Conservation (phyloP, 2,888 invertebrate species). For the Brachyptera putata region DNA sequence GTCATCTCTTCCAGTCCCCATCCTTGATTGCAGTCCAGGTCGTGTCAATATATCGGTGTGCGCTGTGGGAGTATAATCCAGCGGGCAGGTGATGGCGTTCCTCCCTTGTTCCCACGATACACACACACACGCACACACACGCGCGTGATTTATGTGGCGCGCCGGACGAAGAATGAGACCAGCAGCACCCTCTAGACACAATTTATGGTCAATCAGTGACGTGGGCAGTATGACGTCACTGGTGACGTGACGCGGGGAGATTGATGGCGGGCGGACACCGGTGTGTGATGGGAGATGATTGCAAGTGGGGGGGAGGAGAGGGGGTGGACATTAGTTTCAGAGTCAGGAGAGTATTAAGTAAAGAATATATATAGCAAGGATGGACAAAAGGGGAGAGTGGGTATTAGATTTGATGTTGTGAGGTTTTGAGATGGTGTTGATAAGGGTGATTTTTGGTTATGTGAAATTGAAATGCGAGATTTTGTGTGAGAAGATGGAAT, state of each 20-base stretch:
- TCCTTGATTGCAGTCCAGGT: no score
- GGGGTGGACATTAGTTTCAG: conserved; percentile 15
- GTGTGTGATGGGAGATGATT: conserved; percentile 11
- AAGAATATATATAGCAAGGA: conserved; percentile 16
- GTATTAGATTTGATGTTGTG: no score
- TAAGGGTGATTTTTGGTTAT: no score
- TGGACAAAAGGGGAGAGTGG: no score
- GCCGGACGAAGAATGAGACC: conserved; percentile 23
- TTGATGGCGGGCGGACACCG: conserved; percentile 23
- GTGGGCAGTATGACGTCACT: conserved; percentile 31
- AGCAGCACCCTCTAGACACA: conserved; percentile 46
- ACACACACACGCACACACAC: no score
- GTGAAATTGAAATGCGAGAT: no score
- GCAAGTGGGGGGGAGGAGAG: background rate
- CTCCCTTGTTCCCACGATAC: background rate
- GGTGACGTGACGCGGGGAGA: conserved; percentile 24
- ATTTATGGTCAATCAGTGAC: conserved; percentile 49
- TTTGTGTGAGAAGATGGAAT: no score
- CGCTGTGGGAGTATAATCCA: no score
- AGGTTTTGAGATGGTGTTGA: no score
- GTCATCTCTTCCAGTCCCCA: no score
- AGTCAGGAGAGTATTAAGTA: conserved; percentile 12
- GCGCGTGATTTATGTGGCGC: conserved; percentile 25
- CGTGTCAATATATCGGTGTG: background rate
- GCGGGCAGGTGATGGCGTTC: background rate